Evolutionary conservation across 2,888 invertebrate genomes (phyloP).

Genomic region (Azorinus chamasolen): DNA sequence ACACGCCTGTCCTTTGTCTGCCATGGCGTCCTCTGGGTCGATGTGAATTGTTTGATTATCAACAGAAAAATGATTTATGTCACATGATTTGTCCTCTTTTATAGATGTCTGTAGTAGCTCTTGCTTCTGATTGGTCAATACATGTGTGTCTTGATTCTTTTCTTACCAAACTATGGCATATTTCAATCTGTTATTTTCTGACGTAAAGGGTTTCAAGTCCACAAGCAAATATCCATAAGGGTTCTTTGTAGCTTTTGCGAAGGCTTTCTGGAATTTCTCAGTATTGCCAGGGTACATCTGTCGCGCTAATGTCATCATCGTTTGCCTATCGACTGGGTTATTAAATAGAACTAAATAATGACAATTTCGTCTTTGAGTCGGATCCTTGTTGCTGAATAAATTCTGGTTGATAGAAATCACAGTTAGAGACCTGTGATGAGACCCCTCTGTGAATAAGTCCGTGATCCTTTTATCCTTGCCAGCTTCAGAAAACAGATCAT

Average conservation of each 20-base stretch:
- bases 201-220: slow-evolving; percentile 20
- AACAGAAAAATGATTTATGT: slow-evolving; percentile 4
- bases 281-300: slow-evolving; percentile 5
- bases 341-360: slow-evolving; percentile 1
- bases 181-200: slow-evolving; percentile 3
- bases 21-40: background rate
- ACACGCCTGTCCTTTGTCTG: slow-evolving; percentile 1
- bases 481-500: background rate
- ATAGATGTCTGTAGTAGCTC: background rate
- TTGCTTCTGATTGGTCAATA: background rate
- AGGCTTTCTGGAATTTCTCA: slow-evolving; percentile 14
- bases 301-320: no score
- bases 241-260: no score
- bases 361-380: slow-evolving; percentile 6
- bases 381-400: background rate
- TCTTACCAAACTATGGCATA: background rate
- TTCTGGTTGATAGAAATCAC: background rate
- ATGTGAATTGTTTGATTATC: background rate
- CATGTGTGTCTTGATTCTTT: background rate
- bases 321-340: background rate
- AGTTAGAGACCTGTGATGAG: background rate
- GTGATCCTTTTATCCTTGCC: slow-evolving; percentile 6
- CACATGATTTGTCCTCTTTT: background rate
- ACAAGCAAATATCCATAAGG: slow-evolving; percentile 22
- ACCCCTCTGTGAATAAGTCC: background rate